Conservation (phyloP, 1,140 invertebrate genomes). For the Harpegnathos saltator region DNA sequence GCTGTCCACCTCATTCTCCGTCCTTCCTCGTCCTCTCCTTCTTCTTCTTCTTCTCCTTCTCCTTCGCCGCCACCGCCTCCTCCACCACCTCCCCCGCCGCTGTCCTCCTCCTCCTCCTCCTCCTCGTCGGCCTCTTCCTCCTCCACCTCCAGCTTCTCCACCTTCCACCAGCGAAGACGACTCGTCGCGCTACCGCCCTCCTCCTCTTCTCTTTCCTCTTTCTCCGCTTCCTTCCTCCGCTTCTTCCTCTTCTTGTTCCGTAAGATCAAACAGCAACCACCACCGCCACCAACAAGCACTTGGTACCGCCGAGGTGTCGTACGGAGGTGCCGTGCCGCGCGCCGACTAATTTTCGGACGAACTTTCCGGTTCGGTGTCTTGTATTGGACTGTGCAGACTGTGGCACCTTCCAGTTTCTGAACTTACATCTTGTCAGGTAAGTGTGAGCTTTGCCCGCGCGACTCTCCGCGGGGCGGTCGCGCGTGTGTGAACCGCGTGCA, state of each 20-base stretch:
- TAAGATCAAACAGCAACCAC: slow-evolving; percentile 42
- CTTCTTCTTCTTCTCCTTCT: slow-evolving; percentile 47
- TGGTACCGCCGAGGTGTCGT: slow-evolving; percentile 28
- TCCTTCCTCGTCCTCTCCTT: slow-evolving; percentile 62
- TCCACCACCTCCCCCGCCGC: slow-evolving; percentile 23
- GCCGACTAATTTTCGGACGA: slow-evolving; percentile 76
- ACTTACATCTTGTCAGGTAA: slow-evolving; percentile 86
- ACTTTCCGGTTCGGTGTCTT: slow-evolving; percentile 85
- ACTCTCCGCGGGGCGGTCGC: slow-evolving; percentile 66
- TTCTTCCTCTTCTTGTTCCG: slow-evolving; percentile 8
- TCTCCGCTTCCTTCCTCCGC: slow-evolving; percentile 40
- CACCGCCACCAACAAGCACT: slow-evolving; percentile 26
- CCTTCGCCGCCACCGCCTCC: slow-evolving; percentile 49
- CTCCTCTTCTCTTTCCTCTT: slow-evolving; percentile 45
- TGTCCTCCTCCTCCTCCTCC: slow-evolving; percentile 4
- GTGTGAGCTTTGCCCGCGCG: slow-evolving; percentile 83
- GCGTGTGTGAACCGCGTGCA: slow-evolving; percentile 34
- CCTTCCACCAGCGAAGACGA: slow-evolving; percentile 49
- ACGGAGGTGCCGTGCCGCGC: slow-evolving; percentile 22
- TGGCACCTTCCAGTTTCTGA: slow-evolving; percentile 85
- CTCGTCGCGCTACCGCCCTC: slow-evolving; percentile 48
- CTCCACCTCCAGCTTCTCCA: slow-evolving; percentile 61
- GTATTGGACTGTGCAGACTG: slow-evolving; percentile 85
- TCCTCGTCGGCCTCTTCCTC: slow-evolving; percentile 24
- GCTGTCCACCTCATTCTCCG: slow-evolving; percentile 59